phyloP scores from a whole-genome alignment of 1,140 invertebrate genomes.

The Aphelenchoides besseyi region DNA sequence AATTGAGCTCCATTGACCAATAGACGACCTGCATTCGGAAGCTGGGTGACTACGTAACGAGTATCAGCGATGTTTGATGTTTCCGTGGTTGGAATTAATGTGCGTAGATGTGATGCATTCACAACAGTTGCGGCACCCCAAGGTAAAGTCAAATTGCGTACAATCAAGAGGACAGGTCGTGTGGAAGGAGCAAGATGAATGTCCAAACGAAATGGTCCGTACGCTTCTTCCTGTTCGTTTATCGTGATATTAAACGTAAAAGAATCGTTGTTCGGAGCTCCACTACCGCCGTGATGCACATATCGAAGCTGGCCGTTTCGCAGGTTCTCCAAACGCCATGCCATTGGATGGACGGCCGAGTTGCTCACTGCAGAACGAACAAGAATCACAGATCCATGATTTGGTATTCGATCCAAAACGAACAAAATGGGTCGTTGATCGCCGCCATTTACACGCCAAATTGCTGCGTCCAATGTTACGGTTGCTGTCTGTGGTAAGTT shows the following conservation, averaged over 20 bases:
- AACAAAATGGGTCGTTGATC: neutral
- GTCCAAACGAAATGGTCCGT: slow-evolving; percentile 22
- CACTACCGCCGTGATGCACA: slow-evolving; percentile 23
- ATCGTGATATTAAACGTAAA: slow-evolving; percentile 16
- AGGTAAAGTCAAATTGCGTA: slow-evolving; percentile 2
- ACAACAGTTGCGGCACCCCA: neutral
- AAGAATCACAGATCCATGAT: neutral
- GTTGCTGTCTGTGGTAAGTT: neutral
- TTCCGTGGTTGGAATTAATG: neutral
- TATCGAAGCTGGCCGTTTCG: slow-evolving; percentile 17
- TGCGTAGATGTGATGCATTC: neutral
- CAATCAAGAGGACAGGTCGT: slow-evolving; percentile 3
- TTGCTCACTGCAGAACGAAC: neutral
- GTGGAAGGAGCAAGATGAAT: neutral
- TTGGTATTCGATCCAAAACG: neutral
- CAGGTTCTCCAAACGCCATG: slow-evolving; percentile 13
- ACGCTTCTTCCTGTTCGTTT: neutral
- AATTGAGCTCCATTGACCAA: neutral
- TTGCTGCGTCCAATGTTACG: neutral
- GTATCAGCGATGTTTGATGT: neutral
- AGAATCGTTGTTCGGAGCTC: neutral
- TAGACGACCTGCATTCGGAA: neutral
- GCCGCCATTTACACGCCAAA: neutral
- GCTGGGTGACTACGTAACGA: neutral
- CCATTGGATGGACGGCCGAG: slow-evolving; percentile 11